Evolutionary conservation across 2,797 vertebrate genomes (phyloP).

Genomic region (Lutjanus campechanus): DNA sequence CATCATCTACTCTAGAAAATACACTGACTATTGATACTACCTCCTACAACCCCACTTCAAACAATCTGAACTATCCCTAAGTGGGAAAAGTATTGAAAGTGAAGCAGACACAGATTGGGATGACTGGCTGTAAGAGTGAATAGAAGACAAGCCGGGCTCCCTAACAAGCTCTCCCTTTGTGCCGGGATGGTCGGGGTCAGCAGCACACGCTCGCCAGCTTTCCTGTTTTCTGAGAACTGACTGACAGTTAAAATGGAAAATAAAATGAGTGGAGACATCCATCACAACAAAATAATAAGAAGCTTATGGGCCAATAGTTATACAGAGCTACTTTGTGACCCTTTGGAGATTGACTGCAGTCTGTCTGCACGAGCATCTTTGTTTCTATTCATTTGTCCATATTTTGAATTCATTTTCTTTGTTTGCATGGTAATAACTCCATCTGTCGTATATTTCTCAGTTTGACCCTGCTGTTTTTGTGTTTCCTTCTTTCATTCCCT

Average conservation of each 20-base stretch:
- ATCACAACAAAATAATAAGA: conserved; percentile 47
- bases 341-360: conserved; percentile 21
- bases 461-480: not conserved
- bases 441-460: not conserved
- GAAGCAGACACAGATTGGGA: conserved; percentile 34
- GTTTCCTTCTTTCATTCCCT: not conserved
- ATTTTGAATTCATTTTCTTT: conserved; percentile 30
- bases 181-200: conserved; percentile 60
- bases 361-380: not conserved
- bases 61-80: not conserved
- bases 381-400: not conserved
- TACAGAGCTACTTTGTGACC: conserved; percentile 17
- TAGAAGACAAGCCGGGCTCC: conserved; percentile 45
- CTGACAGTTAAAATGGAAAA: conserved; percentile 55
- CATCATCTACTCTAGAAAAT: no score
- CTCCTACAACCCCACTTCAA: no score
- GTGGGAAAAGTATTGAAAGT: not conserved
- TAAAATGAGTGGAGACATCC: conserved; percentile 43
- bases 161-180: conserved; percentile 74
- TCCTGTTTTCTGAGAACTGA: conserved; percentile 70
- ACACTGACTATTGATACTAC: no score
- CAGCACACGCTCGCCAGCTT: conserved; percentile 47
- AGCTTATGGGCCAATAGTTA: conserved; percentile 25
- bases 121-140: conserved; percentile 38
- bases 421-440: conserved; percentile 34